Evolutionary conservation across 2,113 vertebrate species (phyloP), one percentile per base, ranked within the genome.

Genomic region (Silurus meridionalis): DNA sequence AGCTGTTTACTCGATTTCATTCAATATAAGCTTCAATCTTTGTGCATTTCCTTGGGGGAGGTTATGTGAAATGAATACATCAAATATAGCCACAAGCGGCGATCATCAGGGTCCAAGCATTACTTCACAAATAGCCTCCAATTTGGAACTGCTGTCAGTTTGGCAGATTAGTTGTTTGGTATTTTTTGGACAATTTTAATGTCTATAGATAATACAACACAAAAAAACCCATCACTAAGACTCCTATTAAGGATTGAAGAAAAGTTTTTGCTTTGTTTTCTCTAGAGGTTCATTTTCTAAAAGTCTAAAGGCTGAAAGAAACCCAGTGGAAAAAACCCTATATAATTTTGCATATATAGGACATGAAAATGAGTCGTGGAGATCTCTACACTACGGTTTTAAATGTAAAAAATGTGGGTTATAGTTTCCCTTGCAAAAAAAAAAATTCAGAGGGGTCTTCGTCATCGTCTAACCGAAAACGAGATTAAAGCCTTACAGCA

Each of bases 121-220:
- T 46, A 46, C 55, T 46, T 37, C 9, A 1, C 78, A 80, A 80
- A 80, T 61, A 21, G 78, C 25, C 78, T 60, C 78, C 55, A 46
- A 80, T 80, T 60, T 80, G 28, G 28, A 80, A 80, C 46, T 58
- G 46, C 78, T 60, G 78, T 46, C 17, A 15, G 55, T 80, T 60
- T 58, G 77, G 53, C 77, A 80, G 53, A 80, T 80, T 80, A 46
- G 37, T 37, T 37, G 37, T 37, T 37, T 37, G 37, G 55, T 58
- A 60, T 79, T 19, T 25, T n/a, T 8, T n/a, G 5, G 75, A 78
- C 52, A 28, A 3, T 55, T 55, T 78, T 2, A 57, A 17, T 15
- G 14, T 25, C 13, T 28, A n/a, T 57, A 37, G 55, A 19, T 60
- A 25, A 80, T 21, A 46, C 4, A 19, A 80, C 55, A 60, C 50